Base-by-base conservation (phyloP, 2,113 vertebrate genomes). In the Dromaius novaehollandiae region DNA sequence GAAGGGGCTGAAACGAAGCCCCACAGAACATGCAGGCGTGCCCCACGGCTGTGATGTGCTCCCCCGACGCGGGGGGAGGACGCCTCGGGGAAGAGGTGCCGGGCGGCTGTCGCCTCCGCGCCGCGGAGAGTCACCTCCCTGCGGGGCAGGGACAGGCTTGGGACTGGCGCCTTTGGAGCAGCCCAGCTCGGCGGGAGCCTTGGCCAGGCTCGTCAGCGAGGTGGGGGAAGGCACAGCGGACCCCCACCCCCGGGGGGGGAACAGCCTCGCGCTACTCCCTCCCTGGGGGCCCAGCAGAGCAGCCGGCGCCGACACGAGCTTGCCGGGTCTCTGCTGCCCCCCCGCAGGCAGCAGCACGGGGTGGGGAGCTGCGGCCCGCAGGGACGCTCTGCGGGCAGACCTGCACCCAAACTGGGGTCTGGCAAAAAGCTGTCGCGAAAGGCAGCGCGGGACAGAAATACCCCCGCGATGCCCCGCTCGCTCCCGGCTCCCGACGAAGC, bases 21-120 rank as follows among this genome's bases (percentile, higher is more conserved):
- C 7, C 42, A 4, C 19, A 6, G 55, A 12, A 19, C 3, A 4
- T 17, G 20, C 18, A 32, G 30, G 30, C 20, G 28, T n/a, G 42
- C 4, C 21, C 20, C 20, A 25, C 6, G 2, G 11, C 32, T 7
- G 44, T 6, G 20, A 30, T 11, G 34, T 34, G 28, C 7, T 46
- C 22, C 3, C 7, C 3, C 15, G 15, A 12, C 1, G 7, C 9
- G 1, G 30, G 36, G 69, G 28, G 30, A 34, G 6, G 50, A 8
- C 8, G 8, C 14, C 26, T 60, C 5, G 2, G 2, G 28, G 6
- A 1, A 51, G 26, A 42, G 25, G 28, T 42, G 25, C 32, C 46
- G 34, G 7, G 26, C 22, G 18, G 2, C 50, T 40, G 56, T 70
- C 13, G 38, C 38, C 38, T 38, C 38, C 6, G 38, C 38, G 38